phyloP scores from a whole-genome alignment of 2,797 vertebrate genomes.

The Champsocephalus gunnari region DNA sequence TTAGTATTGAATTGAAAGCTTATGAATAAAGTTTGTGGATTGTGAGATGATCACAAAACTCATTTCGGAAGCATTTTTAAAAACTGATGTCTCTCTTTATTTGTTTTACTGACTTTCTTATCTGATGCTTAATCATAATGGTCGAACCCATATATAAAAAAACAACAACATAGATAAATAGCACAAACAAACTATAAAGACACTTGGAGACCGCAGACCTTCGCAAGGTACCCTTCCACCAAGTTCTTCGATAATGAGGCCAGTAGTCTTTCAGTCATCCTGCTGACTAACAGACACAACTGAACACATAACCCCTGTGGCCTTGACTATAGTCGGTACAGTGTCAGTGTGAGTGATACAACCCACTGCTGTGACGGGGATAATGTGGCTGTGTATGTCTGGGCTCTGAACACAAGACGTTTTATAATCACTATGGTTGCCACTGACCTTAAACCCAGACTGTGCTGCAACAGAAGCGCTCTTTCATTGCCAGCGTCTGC shows the following conservation, averaged over 20 bases:
- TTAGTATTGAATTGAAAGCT: background rate
- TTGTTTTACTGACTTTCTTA: background rate
- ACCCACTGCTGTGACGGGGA: background rate
- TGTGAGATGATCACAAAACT: background rate
- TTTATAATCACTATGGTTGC: constrained; percentile 8
- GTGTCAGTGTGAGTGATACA: background rate
- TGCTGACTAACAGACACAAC: too few relatives aligned
- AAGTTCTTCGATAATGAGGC: too few relatives aligned
- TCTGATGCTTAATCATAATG: background rate
- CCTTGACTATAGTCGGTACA: background rate
- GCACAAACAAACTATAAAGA: background rate
- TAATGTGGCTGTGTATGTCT: background rate
- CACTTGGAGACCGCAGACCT: too few relatives aligned
- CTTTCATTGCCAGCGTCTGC: constrained; percentile 13
- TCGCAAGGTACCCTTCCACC: too few relatives aligned
- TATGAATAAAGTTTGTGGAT: background rate
- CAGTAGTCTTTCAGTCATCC: too few relatives aligned
- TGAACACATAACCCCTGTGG: too few relatives aligned
- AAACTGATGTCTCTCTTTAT: background rate
- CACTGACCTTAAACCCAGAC: constrained; percentile 22
- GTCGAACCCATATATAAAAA: background rate
- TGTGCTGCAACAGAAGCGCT: constrained; percentile 2
- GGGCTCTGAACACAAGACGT: constrained; percentile 11
- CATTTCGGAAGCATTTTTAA: background rate
- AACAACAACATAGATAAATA: background rate